Conservation (phyloP, 2,113 vertebrate genomes). For the Brienomyrus brachyistius region DNA sequence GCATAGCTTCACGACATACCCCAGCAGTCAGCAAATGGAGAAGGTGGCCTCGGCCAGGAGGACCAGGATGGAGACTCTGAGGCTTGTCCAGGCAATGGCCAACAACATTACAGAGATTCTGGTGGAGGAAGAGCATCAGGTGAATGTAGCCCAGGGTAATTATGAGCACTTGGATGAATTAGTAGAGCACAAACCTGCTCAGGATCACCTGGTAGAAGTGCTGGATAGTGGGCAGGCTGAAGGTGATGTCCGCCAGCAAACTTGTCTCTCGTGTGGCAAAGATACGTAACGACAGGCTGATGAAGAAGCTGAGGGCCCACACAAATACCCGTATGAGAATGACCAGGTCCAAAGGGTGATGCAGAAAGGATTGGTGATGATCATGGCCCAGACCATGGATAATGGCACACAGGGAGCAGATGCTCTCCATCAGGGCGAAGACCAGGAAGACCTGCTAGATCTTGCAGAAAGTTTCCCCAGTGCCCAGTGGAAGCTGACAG, state of each 20-base stretch:
- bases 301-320: slow-evolving; percentile 59
- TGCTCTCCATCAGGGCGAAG: slow-evolving; percentile 62
- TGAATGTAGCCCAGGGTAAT: slow-evolving; percentile 60
- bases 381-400: slow-evolving; percentile 56
- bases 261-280: slow-evolving; percentile 53
- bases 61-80: slow-evolving; percentile 59
- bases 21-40: slow-evolving; percentile 60
- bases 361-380: slow-evolving; percentile 54
- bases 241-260: slow-evolving; percentile 41
- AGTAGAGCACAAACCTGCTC: slow-evolving; percentile 60
- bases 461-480: slow-evolving; percentile 59
- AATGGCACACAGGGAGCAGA: slow-evolving; percentile 64
- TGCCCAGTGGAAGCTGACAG: slow-evolving; percentile 56
- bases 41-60: slow-evolving; percentile 60
- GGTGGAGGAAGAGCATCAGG: slow-evolving; percentile 56
- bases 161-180: slow-evolving; percentile 57
- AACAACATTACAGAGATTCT: slow-evolving; percentile 56
- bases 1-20: slow-evolving; percentile 58
- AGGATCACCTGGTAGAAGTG: slow-evolving; percentile 59
- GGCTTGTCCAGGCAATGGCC: slow-evolving; percentile 33
- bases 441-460: slow-evolving; percentile 64
- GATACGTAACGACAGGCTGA: slow-evolving; percentile 53
- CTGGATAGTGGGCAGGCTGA: slow-evolving; percentile 54
- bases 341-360: slow-evolving; percentile 48
- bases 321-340: slow-evolving; percentile 53